Conservation (phyloP, 2,888 invertebrate species). For the Pelosia muscerda region DNA sequence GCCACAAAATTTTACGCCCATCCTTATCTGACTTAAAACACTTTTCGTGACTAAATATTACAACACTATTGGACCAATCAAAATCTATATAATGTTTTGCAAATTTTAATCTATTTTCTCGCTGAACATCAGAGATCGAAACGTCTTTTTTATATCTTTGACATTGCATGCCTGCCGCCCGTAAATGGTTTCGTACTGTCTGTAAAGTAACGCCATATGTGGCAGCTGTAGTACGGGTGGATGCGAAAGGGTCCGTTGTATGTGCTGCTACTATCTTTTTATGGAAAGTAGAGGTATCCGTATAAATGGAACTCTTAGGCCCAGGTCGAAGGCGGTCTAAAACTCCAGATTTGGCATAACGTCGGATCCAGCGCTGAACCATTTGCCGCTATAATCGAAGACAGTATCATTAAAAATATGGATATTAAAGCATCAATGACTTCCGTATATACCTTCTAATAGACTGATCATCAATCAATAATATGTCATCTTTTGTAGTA, state of each 20-base stretch:
- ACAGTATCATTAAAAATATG: neutral
- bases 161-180: neutral
- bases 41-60: conserved; percentile 6
- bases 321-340: neutral
- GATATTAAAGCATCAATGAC: neutral
- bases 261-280: neutral
- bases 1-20: neutral
- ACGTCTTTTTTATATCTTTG: neutral
- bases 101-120: neutral
- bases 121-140: neutral
- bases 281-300: neutral
- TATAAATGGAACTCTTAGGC: neutral
- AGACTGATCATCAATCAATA: neutral
- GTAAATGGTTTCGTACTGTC: neutral
- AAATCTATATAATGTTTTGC: neutral
- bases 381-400: neutral
- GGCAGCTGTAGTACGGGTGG: neutral
- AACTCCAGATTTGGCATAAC: neutral
- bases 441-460: neutral
- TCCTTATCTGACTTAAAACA: conserved; percentile 1
- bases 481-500: neutral
- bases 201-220: neutral
- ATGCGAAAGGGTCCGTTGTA: neutral
- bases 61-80: neutral
- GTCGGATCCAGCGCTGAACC: neutral